Evolutionary conservation across 2,888 invertebrate genomes (phyloP).

Genomic region (Orthonevra nobilis): DNA sequence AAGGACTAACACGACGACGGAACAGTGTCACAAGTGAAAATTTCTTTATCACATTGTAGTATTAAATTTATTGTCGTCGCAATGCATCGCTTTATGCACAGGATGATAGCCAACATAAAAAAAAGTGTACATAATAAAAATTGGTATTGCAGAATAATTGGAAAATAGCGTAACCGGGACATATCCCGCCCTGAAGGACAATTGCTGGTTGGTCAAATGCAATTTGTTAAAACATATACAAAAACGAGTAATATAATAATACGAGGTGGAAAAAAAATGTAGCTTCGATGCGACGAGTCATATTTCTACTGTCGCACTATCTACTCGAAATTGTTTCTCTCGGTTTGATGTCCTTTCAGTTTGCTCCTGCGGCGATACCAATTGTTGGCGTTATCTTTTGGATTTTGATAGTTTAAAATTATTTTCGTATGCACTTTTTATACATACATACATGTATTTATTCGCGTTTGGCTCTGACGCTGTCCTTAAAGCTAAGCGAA

Average conservation of each 20-base stretch:
- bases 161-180: conserved; percentile 56
- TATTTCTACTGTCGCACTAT: conserved; percentile 56
- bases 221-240: conserved; percentile 52
- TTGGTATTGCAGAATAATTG: too few relatives aligned
- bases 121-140: too few relatives aligned
- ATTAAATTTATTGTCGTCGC: conserved; percentile 66
- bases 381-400: conserved; percentile 34
- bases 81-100: conserved; percentile 61
- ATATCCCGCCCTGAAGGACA: conserved; percentile 39
- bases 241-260: conserved; percentile 10
- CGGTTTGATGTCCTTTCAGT: conserved; percentile 35
- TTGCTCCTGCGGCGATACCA: conserved; percentile 2
- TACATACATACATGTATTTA: background rate
- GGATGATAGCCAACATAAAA: too few relatives aligned
- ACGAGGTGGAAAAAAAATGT: too few relatives aligned
- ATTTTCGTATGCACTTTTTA: conserved; percentile 19
- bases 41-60: conserved; percentile 65
- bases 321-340: conserved; percentile 3
- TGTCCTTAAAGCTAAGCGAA: conserved; percentile 28
- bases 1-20: background rate
- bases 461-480: background rate
- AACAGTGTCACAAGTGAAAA: conserved; percentile 47
- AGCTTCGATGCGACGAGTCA: conserved; percentile 57
- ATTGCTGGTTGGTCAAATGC: conserved; percentile 61
- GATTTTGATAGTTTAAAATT: conserved; percentile 42